phyloP scores from a whole-genome alignment of 1,140 invertebrate species.

The Stratiolaelaps scimitus region DNA sequence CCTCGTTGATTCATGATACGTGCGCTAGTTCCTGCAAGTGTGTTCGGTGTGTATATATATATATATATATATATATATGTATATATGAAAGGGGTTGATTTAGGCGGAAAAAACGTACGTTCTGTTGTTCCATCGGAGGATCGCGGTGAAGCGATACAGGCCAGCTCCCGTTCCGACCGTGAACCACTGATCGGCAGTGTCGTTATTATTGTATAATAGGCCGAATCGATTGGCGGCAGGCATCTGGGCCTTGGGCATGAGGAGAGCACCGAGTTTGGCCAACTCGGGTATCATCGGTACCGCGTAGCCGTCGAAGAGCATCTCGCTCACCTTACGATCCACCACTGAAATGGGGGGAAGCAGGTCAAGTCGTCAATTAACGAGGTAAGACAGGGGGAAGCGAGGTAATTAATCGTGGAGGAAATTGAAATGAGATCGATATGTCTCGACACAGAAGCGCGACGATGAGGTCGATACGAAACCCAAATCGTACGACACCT shows the following conservation, averaged over 20 bases:
- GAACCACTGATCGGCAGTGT: slow-evolving; percentile 44
- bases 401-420: too few relatives aligned
- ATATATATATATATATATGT: too few relatives aligned
- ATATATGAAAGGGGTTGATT: too few relatives aligned
- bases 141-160: not conserved
- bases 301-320: slow-evolving; percentile 8
- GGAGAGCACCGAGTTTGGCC: not conserved
- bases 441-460: too few relatives aligned
- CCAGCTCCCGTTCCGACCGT: slow-evolving; percentile 42
- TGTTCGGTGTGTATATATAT: too few relatives aligned
- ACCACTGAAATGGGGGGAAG: not conserved
- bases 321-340: not conserved
- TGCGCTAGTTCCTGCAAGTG: too few relatives aligned
- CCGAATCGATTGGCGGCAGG: not conserved
- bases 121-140: not conserved
- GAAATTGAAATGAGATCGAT: too few relatives aligned
- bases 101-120: not conserved
- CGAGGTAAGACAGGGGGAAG: too few relatives aligned
- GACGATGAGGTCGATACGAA: too few relatives aligned
- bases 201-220: slow-evolving; percentile 41
- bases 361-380: too few relatives aligned
- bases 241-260: not conserved
- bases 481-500: too few relatives aligned
- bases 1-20: too few relatives aligned
- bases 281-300: slow-evolving; percentile 4